Evolutionary conservation across 2,888 invertebrate species (phyloP).

Genomic region (Tinea pellionella): DNA sequence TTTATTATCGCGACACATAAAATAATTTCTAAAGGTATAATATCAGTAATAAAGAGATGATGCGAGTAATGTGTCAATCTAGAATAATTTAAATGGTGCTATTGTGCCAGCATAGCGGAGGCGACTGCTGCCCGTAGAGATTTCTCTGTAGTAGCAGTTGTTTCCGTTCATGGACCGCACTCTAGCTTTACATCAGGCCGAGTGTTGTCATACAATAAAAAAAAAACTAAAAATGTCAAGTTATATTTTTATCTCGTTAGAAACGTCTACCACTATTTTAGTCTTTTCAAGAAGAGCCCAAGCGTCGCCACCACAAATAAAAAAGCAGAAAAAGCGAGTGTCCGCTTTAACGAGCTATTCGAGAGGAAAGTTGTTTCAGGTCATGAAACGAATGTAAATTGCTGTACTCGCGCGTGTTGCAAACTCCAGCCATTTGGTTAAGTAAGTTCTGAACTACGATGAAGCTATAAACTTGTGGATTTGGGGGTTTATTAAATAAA

Average conservation of each 20-base stretch:
- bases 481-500: slow-evolving; percentile 40
- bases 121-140: too few relatives aligned
- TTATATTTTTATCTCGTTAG: neutral
- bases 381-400: slow-evolving; percentile 22
- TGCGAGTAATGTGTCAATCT: too few relatives aligned
- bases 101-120: too few relatives aligned
- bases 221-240: neutral
- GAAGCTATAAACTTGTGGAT: slow-evolving; percentile 32
- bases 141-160: too few relatives aligned
- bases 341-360: slow-evolving; percentile 19
- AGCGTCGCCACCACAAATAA: slow-evolving; percentile 11
- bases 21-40: too few relatives aligned
- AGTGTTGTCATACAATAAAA: too few relatives aligned
- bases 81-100: too few relatives aligned
- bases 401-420: slow-evolving; percentile 18
- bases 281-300: slow-evolving; percentile 10
- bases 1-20: too few relatives aligned
- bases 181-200: too few relatives aligned
- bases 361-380: slow-evolving; percentile 17
- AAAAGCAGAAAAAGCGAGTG: slow-evolving; percentile 17
- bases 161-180: too few relatives aligned
- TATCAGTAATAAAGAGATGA: too few relatives aligned
- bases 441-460: slow-evolving; percentile 33
- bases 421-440: slow-evolving; percentile 34
- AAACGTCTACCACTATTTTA: neutral